A percentile compares a stretch with the other conserved stretches of the same genome.
Evolutionary conservation across 64 coral and sea anemone genomes (phyloP).

Genomic region (Montipora sp.): DNA sequence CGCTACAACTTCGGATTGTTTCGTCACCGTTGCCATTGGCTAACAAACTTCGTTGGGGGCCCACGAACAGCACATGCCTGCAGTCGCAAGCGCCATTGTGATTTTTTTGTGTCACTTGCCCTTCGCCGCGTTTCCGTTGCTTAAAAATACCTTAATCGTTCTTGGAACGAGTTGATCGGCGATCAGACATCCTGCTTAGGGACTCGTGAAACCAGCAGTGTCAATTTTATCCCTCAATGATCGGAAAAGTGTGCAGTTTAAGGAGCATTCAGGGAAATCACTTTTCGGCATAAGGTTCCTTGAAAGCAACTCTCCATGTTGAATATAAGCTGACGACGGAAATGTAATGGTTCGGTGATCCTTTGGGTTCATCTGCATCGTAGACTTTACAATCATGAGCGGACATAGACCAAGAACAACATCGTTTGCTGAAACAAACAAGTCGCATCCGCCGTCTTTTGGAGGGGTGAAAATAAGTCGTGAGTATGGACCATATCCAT

Average conservation of each 20-base stretch:
- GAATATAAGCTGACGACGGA: conserved; percentile 84
- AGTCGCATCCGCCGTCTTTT: conserved; percentile 85
- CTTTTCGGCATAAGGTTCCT: conserved; percentile 78
- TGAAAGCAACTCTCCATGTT: conserved; percentile 96
- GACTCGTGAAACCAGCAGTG: conserved; percentile 24
- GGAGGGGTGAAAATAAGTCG: conserved; percentile 98
- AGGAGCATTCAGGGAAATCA: conserved; percentile 90
- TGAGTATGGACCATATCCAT: conserved; percentile 72
- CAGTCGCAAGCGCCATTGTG: conserved; percentile 98
- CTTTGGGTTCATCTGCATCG: conserved; percentile 57
- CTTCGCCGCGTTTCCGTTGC: conserved; percentile 59
- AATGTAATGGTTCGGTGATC: conserved; percentile 88
- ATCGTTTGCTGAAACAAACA: conserved; percentile 96
- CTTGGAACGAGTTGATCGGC: conserved; percentile 39
- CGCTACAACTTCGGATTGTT: conserved; percentile 74
- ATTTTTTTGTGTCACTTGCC: conserved; percentile 93
- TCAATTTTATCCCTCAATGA: conserved; percentile 90
- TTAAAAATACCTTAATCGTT: conserved; percentile 43
- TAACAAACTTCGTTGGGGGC: conserved; percentile 99
- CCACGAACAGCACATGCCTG: conserved; percentile 93
- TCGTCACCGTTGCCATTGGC: conserved; percentile 99
- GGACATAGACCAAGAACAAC: conserved; percentile 98
- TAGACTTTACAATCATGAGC: conserved; percentile 88
- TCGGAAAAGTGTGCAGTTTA: conserved; percentile 75
- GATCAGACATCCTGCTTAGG: conserved; percentile 39